Conservation (phyloP, 2,888 invertebrate genomes). For the Acheta domesticus region DNA sequence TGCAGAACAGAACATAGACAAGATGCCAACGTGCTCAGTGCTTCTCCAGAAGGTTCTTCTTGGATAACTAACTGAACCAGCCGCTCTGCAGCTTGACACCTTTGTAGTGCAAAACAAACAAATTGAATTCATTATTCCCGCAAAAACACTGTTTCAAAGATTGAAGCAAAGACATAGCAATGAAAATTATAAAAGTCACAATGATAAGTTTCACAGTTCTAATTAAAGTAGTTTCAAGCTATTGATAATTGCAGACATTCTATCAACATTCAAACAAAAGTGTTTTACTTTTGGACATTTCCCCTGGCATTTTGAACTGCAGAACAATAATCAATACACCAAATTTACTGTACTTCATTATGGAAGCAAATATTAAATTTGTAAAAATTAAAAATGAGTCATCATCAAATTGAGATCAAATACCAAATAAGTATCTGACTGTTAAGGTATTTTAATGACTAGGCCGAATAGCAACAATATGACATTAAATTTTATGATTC, state of each 20-base stretch:
- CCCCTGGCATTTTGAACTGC: too few species aligned
- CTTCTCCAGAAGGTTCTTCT: conserved; percentile 58
- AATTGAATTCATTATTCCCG: not conserved
- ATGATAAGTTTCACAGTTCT: not conserved
- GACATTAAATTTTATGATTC: too few species aligned
- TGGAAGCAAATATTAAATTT: too few species aligned
- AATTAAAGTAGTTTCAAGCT: not conserved
- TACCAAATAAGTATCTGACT: too few species aligned
- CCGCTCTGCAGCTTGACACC: conserved; percentile 64
- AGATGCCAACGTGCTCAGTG: conserved; percentile 55
- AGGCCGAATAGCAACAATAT: too few species aligned
- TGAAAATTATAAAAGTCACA: not conserved
- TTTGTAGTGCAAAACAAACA: conserved; percentile 33
- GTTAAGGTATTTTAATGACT: too few species aligned
- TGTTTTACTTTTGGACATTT: too few species aligned
- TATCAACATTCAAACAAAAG: too few species aligned
- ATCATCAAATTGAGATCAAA: too few species aligned
- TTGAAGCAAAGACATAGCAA: not conserved
- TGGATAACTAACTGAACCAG: conserved; percentile 60
- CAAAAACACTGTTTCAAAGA: not conserved
- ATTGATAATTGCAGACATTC: not conserved
- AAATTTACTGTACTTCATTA: too few species aligned
- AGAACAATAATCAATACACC: too few species aligned
- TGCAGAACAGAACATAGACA: conserved; percentile 57
- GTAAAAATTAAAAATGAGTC: too few species aligned